phyloP scores from a whole-genome alignment of 2,113 vertebrate genomes.

The Notothenia coriiceps region DNA sequence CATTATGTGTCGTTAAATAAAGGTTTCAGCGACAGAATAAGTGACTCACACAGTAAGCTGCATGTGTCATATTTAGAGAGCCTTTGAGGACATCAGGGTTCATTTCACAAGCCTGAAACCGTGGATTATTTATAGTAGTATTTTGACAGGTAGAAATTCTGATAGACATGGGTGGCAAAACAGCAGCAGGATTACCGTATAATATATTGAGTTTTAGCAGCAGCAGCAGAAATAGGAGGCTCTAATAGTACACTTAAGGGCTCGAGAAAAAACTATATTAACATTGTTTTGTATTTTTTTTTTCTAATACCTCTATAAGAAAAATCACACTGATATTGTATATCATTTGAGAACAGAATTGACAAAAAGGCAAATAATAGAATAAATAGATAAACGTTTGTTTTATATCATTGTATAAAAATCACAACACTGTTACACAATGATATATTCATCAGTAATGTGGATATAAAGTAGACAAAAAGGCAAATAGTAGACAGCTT shows the following conservation, averaged over 20 bases:
- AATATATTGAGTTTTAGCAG: background rate
- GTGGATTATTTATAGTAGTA: background rate
- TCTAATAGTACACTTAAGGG: background rate
- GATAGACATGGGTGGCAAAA: background rate
- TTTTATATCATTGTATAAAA: too few relatives aligned
- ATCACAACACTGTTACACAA: too few relatives aligned
- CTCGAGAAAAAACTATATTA: background rate
- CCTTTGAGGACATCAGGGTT: background rate
- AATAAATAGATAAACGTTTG: too few relatives aligned
- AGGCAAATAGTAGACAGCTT: too few relatives aligned
- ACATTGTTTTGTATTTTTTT: too few relatives aligned
- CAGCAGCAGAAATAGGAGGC: background rate
- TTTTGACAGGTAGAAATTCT: background rate
- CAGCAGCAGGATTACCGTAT: background rate
- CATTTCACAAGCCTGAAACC: background rate
- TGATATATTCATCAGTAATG: too few relatives aligned
- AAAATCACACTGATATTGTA: too few relatives aligned
- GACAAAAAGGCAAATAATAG: too few relatives aligned
- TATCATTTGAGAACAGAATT: too few relatives aligned
- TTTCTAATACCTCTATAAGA: background rate
- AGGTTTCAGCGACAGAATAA: background rate
- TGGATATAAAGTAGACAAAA: too few relatives aligned
- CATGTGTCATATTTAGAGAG: background rate
- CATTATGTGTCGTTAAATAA: background rate
- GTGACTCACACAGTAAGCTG: slow-evolving; percentile 10